Conservation (phyloP, 2,888 invertebrate genomes). For the Nemurella pictetii region DNA sequence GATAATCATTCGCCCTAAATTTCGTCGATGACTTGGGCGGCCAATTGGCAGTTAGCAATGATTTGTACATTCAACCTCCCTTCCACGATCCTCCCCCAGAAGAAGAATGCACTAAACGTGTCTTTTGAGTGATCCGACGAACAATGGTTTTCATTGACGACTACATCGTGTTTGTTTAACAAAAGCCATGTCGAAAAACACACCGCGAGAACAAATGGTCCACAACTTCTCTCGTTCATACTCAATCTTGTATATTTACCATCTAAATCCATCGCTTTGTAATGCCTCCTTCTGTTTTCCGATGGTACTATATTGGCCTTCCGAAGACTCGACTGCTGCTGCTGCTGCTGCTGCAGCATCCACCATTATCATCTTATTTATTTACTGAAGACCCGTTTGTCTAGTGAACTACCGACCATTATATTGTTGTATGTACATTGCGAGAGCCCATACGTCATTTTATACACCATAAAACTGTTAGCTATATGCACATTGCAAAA, state of each 20-base stretch:
- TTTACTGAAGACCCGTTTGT: slow-evolving; percentile 23
- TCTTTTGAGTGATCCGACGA: background rate
- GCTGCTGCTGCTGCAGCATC: background rate
- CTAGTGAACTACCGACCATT: background rate
- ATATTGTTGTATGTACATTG: background rate
- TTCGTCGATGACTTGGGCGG: background rate
- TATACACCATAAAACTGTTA: background rate
- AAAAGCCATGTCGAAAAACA: background rate
- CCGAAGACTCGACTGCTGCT: background rate
- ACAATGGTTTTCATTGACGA: background rate
- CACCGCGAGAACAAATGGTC: background rate
- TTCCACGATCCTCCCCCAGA: background rate
- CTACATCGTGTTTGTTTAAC: background rate
- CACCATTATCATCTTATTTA: background rate
- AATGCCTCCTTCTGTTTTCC: slow-evolving; percentile 1
- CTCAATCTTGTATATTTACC: slow-evolving; percentile 39
- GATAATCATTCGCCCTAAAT: background rate
- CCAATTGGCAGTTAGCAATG: background rate
- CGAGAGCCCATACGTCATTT: background rate
- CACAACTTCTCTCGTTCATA: background rate
- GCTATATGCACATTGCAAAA: background rate
- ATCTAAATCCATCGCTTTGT: slow-evolving; percentile 27
- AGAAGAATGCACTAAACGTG: background rate
- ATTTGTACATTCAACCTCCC: background rate
- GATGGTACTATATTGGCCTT: background rate